These are phyloP conservation scores for Xestia sexstrigata DNA, from an alignment of 2,888 invertebrate species.

Conservation along the genomic window DNA sequence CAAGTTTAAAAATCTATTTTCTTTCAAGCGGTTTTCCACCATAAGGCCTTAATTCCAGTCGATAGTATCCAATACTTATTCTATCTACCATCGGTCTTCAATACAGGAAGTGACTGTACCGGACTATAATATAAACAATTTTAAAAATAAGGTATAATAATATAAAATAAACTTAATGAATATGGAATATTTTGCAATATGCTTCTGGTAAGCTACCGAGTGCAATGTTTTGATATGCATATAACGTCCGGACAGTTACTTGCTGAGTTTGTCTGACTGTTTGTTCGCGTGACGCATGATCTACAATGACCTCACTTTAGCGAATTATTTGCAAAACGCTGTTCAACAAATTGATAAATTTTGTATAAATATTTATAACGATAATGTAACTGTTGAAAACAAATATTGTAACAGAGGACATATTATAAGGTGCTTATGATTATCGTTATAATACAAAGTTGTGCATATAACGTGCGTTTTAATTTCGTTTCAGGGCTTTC, in stretches of 20 bases:
- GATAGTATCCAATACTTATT: constrained; percentile 56
- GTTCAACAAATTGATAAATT: constrained; percentile 86
- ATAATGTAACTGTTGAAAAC: constrained; percentile 89
- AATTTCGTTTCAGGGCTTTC: constrained; percentile 27
- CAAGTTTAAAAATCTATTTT: constrained; percentile 38
- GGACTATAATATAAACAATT: constrained; percentile 56
- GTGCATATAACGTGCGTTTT: constrained; percentile 84
- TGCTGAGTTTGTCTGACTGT: constrained; percentile 56
- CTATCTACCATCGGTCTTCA: constrained; percentile 34
- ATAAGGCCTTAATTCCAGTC: constrained; percentile 45
- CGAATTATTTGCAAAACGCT: constrained; percentile 83
- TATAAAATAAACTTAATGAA: constrained; percentile 58
- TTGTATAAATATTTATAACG: constrained; percentile 90
- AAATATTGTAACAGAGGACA: constrained; percentile 89
- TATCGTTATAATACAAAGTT: constrained; percentile 91
- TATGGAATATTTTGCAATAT: constrained; percentile 65
- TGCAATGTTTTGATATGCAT: constrained; percentile 68
- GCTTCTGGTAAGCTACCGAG: constrained; percentile 69
- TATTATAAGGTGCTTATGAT: constrained; percentile 91
- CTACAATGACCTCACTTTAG: constrained; percentile 76
- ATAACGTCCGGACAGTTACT: constrained; percentile 60
- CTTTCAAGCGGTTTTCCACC: not conserved
- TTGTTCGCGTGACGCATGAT: constrained; percentile 68
- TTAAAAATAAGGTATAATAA: constrained; percentile 66
- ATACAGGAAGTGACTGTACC: constrained; percentile 65